phyloP scores from a whole-genome alignment of 2,888 invertebrate species.

The Fragum fragum region DNA sequence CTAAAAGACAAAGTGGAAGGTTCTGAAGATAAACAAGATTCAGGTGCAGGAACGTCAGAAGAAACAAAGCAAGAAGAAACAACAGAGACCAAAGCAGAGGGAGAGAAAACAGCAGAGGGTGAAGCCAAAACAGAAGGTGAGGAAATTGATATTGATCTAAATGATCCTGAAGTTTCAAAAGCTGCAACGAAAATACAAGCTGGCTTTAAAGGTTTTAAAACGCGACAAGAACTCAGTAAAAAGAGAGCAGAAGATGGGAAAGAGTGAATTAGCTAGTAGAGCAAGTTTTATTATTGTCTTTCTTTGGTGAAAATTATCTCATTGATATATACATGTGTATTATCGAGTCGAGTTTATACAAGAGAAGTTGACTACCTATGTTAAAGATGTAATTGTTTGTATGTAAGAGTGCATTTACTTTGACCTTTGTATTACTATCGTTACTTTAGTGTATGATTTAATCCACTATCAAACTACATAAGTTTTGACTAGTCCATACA shows the following conservation, averaged over 20 bases:
- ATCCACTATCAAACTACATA: too few species aligned
- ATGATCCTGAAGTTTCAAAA: conserved; percentile 83
- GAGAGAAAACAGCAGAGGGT: conserved; percentile 59
- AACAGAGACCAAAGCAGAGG: conserved; percentile 52
- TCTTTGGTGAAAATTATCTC: not conserved
- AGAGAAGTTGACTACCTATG: too few species aligned
- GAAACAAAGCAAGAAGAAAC: conserved; percentile 36
- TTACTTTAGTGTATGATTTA: too few species aligned
- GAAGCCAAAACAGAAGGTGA: conserved; percentile 70
- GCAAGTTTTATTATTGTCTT: not conserved
- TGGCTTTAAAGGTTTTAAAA: conserved; percentile 81
- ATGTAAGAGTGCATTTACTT: too few species aligned
- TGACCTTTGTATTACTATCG: too few species aligned
- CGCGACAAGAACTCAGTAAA: conserved; percentile 72
- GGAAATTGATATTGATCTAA: conserved; percentile 83
- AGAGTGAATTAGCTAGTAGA: conserved; percentile 3
- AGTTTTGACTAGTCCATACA: too few species aligned
- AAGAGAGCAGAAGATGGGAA: conserved; percentile 32
- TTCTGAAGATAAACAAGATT: conserved; percentile 38
- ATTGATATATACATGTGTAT: not conserved
- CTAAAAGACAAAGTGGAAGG: conserved; percentile 62
- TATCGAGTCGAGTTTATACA: too few species aligned
- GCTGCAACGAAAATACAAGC: conserved; percentile 85
- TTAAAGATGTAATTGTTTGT: too few species aligned
- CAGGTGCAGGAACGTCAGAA: conserved; percentile 36